Evolutionary conservation across 2,797 vertebrate species (phyloP).

Genomic region (Rhincodon typus): DNA sequence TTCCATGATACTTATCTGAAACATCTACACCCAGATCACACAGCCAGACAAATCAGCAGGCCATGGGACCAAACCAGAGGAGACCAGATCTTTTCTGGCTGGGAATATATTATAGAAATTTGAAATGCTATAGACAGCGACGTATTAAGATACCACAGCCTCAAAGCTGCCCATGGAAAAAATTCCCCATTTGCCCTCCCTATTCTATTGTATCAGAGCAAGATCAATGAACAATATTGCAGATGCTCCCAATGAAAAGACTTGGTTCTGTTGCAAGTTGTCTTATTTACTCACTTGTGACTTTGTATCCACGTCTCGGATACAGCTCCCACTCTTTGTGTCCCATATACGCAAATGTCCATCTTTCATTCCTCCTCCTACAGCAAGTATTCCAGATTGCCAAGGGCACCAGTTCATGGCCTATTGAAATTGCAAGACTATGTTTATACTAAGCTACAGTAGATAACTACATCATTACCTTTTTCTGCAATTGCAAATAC

Average conservation of each 20-base stretch:
- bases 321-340: slow-evolving; percentile 51
- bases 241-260: background rate
- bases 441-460: no score
- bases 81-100: background rate
- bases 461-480: no score
- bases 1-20: background rate
- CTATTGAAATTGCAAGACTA: no score
- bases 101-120: background rate
- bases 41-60: background rate
- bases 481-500: background rate
- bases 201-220: background rate
- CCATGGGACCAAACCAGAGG: background rate
- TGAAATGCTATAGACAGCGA: background rate
- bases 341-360: slow-evolving; percentile 65
- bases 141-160: background rate
- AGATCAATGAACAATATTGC: background rate
- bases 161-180: background rate
- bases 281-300: slow-evolving; percentile 60
- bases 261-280: background rate
- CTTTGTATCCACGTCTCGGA: slow-evolving; percentile 55
- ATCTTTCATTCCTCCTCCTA: slow-evolving; percentile 67
- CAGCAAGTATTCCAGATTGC: slow-evolving; percentile 58
- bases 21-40: background rate
- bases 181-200: background rate
- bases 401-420: slow-evolving; percentile 71